Evolutionary conservation across 2,888 invertebrate species (phyloP).

Genomic region (Horisme vitalbata): DNA sequence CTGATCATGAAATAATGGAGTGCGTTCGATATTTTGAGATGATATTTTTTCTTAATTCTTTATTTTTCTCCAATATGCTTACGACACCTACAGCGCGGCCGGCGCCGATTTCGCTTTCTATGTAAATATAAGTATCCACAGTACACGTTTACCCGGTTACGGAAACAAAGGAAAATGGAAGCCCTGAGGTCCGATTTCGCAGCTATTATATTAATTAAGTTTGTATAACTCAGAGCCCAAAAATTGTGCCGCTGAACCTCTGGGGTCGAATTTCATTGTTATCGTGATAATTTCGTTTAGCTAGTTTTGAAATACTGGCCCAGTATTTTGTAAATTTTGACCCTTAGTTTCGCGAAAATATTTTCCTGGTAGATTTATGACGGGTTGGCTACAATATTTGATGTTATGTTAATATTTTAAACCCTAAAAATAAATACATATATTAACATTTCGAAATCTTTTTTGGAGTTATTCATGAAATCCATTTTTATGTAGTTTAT

Average conservation of each 20-base stretch:
- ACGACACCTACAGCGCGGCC: no score
- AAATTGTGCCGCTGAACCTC: conserved; percentile 21
- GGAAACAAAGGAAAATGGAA: conserved; percentile 39
- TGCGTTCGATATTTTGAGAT: no score
- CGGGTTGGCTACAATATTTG: no score
- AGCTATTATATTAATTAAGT: conserved; percentile 40
- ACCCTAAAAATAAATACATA: no score
- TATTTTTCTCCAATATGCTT: no score
- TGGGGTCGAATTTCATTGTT: conserved; percentile 21
- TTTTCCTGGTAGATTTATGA: no score
- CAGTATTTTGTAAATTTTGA: background rate
- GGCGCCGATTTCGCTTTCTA: background rate
- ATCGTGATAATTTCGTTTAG: conserved; percentile 17
- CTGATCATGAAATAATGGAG: no score
- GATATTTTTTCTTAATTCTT: no score
- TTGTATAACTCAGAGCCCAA: conserved; percentile 32
- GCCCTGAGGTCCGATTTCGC: conserved; percentile 28
- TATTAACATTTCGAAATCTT: no score
- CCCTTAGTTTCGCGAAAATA: background rate
- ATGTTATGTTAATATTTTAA: no score
- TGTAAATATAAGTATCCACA: background rate
- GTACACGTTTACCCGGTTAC: conserved; percentile 13
- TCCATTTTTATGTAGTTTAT: no score
- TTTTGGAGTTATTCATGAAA: no score
- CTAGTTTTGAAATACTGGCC: conserved; percentile 5